Percentiles rank a stretch among this genome's conserved stretches.
phyloP scores from a whole-genome alignment of 2,113 vertebrate species.

The Psilopogon haemacephalus region DNA sequence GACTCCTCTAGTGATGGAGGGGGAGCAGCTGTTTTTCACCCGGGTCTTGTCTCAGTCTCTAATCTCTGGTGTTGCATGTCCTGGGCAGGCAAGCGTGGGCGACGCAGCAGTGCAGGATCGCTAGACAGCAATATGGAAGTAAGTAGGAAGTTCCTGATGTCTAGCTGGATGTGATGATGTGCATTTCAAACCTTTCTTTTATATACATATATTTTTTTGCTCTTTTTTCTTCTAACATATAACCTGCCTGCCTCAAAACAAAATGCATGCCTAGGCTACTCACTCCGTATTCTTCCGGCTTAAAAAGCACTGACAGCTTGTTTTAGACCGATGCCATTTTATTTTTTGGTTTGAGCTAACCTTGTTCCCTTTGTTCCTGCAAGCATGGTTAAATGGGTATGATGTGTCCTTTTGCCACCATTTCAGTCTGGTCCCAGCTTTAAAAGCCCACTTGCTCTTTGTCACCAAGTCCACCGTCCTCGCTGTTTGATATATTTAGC shows the following conservation, averaged over 20 bases:
- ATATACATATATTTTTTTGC: conserved; percentile 70
- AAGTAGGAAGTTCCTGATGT: conserved; percentile 87
- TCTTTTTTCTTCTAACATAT: conserved; percentile 76
- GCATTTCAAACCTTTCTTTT: conserved; percentile 78
- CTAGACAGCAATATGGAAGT: conserved; percentile 99
- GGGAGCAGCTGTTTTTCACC: conserved; percentile 66
- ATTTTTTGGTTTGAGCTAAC: conserved; percentile 75
- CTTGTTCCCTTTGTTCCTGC: conserved; percentile 74
- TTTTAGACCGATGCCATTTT: conserved; percentile 74
- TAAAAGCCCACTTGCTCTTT: conserved; percentile 69
- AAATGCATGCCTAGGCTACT: conserved; percentile 91
- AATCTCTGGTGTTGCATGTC: conserved; percentile 97
- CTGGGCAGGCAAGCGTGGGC: conserved; percentile 99
- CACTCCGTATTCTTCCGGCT: conserved; percentile 77
- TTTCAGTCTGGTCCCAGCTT: conserved; percentile 63
- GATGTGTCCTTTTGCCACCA: conserved; percentile 71
- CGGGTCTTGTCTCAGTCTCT: conserved; percentile 83
- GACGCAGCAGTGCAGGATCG: conserved; percentile 99
- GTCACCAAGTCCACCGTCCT: conserved; percentile 64
- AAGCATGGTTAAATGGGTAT: conserved; percentile 88
- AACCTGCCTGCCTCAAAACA: conserved; percentile 80
- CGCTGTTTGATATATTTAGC: conserved; percentile 65
- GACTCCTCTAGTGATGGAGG: background rate
- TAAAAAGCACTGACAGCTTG: conserved; percentile 77
- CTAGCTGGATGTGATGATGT: conserved; percentile 86